These are phyloP conservation scores for Eremophila alpestris DNA, from an alignment of 2,797 vertebrate species.

Conservation along the genomic window DNA sequence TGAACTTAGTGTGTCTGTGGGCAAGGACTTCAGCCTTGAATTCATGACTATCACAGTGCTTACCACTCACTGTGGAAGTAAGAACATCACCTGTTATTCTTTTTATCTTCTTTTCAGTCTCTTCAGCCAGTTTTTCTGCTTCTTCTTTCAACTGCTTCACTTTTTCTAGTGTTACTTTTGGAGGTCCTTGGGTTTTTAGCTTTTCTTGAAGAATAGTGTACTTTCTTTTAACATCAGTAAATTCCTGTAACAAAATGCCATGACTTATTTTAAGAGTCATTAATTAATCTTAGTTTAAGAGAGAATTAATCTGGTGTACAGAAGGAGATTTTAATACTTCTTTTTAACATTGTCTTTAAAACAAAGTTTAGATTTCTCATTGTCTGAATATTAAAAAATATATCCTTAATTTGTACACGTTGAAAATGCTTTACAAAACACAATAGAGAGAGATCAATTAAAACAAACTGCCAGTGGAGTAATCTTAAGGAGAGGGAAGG, in stretches of 20 bases:
- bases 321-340: not conserved
- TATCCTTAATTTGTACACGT: not conserved
- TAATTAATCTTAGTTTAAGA: not conserved
- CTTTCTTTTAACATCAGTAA: slow-evolving; percentile 71
- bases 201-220: slow-evolving; percentile 77
- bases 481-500: not conserved
- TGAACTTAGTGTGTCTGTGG: not conserved
- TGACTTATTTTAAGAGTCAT: not conserved
- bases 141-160: slow-evolving; percentile 77
- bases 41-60: not conserved
- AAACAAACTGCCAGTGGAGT: not conserved
- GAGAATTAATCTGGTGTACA: not conserved
- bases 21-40: not conserved
- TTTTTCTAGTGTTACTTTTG: slow-evolving; percentile 67
- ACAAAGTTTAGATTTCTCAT: not conserved
- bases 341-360: not conserved
- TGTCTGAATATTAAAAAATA: not conserved
- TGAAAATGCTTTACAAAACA: not conserved
- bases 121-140: slow-evolving; percentile 75
- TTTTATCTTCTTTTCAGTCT: slow-evolving; percentile 79
- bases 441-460: not conserved
- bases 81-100: slow-evolving; percentile 78
- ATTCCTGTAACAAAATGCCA: slow-evolving; percentile 70
- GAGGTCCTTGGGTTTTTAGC: slow-evolving; percentile 21
- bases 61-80: not conserved